Conservation (phyloP, 2,888 invertebrate genomes). For the Epirrhoe alternata region DNA sequence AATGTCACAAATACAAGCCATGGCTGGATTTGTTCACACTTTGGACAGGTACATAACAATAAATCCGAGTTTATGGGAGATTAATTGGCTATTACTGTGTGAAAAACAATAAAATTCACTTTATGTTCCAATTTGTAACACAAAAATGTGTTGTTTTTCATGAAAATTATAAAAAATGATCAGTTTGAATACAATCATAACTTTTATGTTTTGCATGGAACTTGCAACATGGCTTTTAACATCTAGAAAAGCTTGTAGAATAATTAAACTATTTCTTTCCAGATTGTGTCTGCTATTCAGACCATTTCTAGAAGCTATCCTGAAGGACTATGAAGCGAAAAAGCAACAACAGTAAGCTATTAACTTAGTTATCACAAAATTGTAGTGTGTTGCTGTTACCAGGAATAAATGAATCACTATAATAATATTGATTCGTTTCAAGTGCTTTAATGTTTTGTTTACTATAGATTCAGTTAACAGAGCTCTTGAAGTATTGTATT, state of each 20-base stretch:
- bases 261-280: conserved; percentile 45
- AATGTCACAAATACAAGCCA: conserved; percentile 93
- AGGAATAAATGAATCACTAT: too few species aligned
- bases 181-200: conserved; percentile 8
- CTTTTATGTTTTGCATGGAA: conserved; percentile 11
- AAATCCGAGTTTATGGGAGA: conserved; percentile 1
- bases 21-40: conserved; percentile 95
- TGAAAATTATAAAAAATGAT: conserved; percentile 1
- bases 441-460: too few species aligned
- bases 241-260: conserved; percentile 7
- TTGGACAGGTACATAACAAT: conserved; percentile 86
- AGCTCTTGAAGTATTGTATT: too few species aligned
- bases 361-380: neutral
- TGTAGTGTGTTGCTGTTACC: neutral
- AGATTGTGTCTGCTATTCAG: conserved; percentile 95
- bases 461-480: too few species aligned
- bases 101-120: conserved; percentile 2
- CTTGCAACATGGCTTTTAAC: conserved; percentile 12
- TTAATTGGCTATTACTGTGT: conserved; percentile 10
- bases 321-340: conserved; percentile 93
- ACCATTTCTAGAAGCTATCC: conserved; percentile 96
- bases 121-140: conserved; percentile 1
- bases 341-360: conserved; percentile 77
- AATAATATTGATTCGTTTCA: too few species aligned
- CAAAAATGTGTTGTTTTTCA: neutral